Evolutionary conservation across 2,888 invertebrate species (phyloP).

Genomic region (Oasisia sp.): DNA sequence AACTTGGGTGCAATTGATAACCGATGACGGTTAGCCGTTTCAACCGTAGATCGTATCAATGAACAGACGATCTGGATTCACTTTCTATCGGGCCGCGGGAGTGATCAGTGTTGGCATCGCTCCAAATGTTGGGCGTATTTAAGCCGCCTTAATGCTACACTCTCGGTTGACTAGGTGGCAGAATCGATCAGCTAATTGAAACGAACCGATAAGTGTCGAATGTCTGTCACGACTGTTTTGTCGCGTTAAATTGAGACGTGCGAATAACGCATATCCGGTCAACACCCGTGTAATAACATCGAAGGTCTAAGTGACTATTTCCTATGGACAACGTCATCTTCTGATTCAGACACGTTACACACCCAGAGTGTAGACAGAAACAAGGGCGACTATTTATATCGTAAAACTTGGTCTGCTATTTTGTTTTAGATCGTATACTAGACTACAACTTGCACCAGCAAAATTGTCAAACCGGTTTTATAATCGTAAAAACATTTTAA

Average conservation of each 20-base stretch:
- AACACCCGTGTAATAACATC: neutral
- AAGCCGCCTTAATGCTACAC: neutral
- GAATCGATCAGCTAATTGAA: slow-evolving; percentile 13
- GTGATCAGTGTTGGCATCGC: neutral
- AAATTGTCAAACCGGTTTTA: too few species aligned
- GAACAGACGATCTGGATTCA: neutral
- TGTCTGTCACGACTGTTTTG: neutral
- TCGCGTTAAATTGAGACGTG: neutral
- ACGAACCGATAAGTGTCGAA: neutral
- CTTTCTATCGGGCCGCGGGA: neutral
- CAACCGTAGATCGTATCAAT: neutral
- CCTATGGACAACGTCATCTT: neutral
- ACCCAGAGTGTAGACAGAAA: neutral
- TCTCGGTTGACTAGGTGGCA: neutral
- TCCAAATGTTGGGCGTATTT: neutral
- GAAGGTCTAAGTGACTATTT: neutral
- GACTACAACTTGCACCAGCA: too few species aligned
- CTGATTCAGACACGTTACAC: neutral
- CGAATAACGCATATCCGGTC: neutral
- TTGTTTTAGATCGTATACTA: too few species aligned
- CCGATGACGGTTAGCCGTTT: neutral
- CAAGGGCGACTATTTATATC: too few species aligned
- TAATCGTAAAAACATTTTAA: too few species aligned
- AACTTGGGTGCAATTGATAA: neutral
- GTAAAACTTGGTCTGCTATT: too few species aligned